Conservation (phyloP, 2,888 invertebrate species). For the Lymantria monacha region DNA sequence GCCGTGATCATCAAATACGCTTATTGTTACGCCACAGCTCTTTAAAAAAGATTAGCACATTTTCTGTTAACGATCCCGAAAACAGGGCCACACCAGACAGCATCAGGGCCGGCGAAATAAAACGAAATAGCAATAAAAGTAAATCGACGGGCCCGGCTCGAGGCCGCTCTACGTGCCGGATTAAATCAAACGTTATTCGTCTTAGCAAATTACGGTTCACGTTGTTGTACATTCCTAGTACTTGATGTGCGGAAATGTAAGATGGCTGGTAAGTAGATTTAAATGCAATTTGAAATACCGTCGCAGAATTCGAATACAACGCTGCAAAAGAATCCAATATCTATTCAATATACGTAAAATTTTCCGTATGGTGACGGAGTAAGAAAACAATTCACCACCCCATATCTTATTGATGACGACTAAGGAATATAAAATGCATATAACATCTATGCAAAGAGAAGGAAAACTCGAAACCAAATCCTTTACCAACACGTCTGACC, state of each 20-base stretch:
- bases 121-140: slow-evolving; percentile 79
- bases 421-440: too few species aligned
- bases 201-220: slow-evolving; percentile 77
- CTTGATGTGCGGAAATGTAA: slow-evolving; percentile 63
- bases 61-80: slow-evolving; percentile 76
- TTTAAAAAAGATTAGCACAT: slow-evolving; percentile 79
- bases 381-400: too few species aligned
- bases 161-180: slow-evolving; percentile 68
- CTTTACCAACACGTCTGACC: too few species aligned
- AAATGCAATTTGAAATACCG: slow-evolving; percentile 55
- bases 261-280: slow-evolving; percentile 54
- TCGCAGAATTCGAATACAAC: slow-evolving; percentile 35
- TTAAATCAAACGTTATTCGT: slow-evolving; percentile 80
- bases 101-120: slow-evolving; percentile 64
- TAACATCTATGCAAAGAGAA: too few species aligned
- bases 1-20: slow-evolving; percentile 57
- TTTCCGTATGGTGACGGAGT: too few species aligned
- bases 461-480: too few species aligned
- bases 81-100: slow-evolving; percentile 72
- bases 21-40: slow-evolving; percentile 61
- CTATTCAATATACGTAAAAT: too few species aligned
- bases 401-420: too few species aligned
- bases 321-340: slow-evolving; percentile 4
- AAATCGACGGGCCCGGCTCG: slow-evolving; percentile 69
- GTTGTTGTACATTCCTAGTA: slow-evolving; percentile 66